These are phyloP conservation scores for Hipposideros armiger DNA, from an alignment of 2,113 vertebrate genomes.

Conservation along the genomic window DNA sequence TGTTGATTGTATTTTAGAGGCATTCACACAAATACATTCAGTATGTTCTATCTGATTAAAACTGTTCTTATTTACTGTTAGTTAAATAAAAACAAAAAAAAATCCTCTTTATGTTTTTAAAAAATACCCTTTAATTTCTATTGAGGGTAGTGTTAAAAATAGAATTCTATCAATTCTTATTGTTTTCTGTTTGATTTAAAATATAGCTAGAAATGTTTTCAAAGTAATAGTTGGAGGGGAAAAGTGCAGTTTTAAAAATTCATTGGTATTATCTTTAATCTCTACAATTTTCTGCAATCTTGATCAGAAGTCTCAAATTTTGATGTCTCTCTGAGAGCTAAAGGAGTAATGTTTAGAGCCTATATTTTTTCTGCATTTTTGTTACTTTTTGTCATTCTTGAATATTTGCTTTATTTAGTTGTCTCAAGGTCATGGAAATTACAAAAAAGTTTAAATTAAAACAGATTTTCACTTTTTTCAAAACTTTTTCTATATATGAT, in stretches of 20 bases:
- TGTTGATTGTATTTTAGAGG: conserved; percentile 32
- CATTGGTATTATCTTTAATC: neutral
- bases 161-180: neutral
- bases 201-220: conserved; percentile 50
- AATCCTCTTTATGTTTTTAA: neutral
- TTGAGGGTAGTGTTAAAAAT: neutral
- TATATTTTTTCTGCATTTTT: neutral
- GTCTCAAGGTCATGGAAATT: neutral
- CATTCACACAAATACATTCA: neutral
- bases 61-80: neutral
- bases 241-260: conserved; percentile 9
- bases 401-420: conserved; percentile 17
- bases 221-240: neutral
- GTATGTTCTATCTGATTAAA: conserved; percentile 15
- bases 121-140: neutral
- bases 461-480: neutral
- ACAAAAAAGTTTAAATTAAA: neutral
- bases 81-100: neutral
- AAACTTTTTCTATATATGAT: neutral
- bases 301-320: conserved; percentile 54
- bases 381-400: conserved; percentile 46
- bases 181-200: conserved; percentile 33
- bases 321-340: neutral
- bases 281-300: neutral
- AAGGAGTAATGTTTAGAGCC: neutral